Evolutionary conservation across 2,113 vertebrate genomes (phyloP).

Genomic region (Zingel zingel): DNA sequence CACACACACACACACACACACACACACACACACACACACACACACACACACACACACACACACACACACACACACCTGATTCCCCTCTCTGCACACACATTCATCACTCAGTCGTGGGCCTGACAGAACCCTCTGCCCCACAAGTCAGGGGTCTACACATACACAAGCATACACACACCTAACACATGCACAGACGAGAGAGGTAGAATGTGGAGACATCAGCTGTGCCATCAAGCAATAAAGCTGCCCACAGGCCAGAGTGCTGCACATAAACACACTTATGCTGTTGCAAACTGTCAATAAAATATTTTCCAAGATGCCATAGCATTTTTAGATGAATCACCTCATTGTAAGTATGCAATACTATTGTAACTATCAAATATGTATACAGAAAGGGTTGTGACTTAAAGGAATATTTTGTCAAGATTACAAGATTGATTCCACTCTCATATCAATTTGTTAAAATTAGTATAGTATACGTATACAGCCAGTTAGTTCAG

Average conservation of each 20-base stretch:
- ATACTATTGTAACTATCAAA: background rate
- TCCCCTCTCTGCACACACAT: slow-evolving; percentile 76
- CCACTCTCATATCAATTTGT: background rate
- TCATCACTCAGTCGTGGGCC: slow-evolving; percentile 80
- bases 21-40: slow-evolving; percentile 27
- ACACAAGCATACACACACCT: slow-evolving; percentile 37
- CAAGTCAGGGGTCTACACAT: slow-evolving; percentile 68
- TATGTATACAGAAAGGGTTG: background rate
- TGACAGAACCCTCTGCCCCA: slow-evolving; percentile 77
- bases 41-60: slow-evolving; percentile 36
- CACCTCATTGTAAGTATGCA: background rate
- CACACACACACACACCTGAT: slow-evolving; percentile 39
- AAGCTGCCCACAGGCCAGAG: slow-evolving; percentile 41
- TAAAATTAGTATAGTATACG: background rate
- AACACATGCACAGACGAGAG: slow-evolving; percentile 42
- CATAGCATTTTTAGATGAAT: background rate
- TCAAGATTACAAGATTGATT: background rate
- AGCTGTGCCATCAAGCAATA: slow-evolving; percentile 13
- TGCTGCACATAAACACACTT: slow-evolving; percentile 25
- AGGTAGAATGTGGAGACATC: slow-evolving; percentile 25
- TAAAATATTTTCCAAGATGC: slow-evolving; percentile 1
- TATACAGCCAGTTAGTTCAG: background rate
- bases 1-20: slow-evolving; percentile 12
- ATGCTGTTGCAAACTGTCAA: slow-evolving; percentile 23
- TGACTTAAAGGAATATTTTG: background rate